phyloP scores from a whole-genome alignment of 2,113 vertebrate species.

The Argyrosomus japonicus region DNA sequence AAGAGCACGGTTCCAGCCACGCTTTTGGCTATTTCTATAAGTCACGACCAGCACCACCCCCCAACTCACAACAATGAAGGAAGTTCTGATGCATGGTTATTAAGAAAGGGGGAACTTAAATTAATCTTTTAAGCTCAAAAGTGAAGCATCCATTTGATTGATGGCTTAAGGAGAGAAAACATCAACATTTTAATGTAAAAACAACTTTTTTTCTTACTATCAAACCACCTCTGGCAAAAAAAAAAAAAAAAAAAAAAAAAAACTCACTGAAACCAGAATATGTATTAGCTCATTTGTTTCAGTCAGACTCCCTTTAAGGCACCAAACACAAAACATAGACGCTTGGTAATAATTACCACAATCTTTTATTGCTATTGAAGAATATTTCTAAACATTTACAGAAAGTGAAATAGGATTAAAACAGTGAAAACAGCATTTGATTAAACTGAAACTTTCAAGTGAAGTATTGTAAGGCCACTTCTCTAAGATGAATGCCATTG shows the following conservation, averaged over 20 bases:
- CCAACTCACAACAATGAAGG: conserved; percentile 1
- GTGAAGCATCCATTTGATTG: neutral
- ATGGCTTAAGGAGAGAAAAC: neutral
- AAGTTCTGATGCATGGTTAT: neutral
- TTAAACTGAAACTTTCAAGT: too few species aligned
- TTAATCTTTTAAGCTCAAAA: neutral
- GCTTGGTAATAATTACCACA: conserved; percentile 14
- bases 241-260: neutral
- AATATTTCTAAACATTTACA: conserved; percentile 1
- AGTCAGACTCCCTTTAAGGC: conserved; percentile 5
- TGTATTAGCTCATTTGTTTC: conserved; percentile 26
- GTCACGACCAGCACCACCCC: neutral
- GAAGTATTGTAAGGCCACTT: too few species aligned
- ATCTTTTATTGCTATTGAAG: conserved; percentile 52
- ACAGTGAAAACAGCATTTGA: too few species aligned
- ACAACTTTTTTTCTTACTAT: conserved; percentile 5
- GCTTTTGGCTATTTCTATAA: conserved; percentile 40
- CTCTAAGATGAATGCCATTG: too few species aligned
- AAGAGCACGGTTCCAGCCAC: conserved; percentile 38
- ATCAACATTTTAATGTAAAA: neutral
- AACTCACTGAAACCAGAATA: neutral
- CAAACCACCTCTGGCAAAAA: neutral
- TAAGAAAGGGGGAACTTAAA: neutral
- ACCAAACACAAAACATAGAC: neutral
- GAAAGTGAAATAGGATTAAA: too few species aligned